phyloP scores from a whole-genome alignment of 1,140 invertebrate genomes.

The Gryllus bimaculatus region DNA sequence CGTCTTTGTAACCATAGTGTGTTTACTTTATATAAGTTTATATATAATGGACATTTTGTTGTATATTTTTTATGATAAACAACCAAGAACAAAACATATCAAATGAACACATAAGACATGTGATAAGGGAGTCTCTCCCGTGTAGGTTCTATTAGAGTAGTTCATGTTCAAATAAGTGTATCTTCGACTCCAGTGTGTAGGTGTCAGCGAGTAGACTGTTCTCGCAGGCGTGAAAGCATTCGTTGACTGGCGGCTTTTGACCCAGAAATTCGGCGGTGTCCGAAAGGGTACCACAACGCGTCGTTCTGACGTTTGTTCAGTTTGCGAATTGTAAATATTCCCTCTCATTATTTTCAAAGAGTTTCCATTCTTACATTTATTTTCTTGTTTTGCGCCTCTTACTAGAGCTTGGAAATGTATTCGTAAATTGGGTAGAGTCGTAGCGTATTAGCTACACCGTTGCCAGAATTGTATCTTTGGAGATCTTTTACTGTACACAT shows the following conservation, averaged over 20 bases:
- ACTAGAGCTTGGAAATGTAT: too few relatives aligned
- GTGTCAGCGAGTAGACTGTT: not conserved
- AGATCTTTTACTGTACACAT: too few relatives aligned
- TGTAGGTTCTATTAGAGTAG: not conserved
- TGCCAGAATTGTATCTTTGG: too few relatives aligned
- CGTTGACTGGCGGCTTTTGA: not conserved
- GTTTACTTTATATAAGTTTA: conserved; percentile 2
- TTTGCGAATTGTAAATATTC: too few relatives aligned
- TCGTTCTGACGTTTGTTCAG: too few relatives aligned
- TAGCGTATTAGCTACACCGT: too few relatives aligned
- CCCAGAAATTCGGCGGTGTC: too few relatives aligned
- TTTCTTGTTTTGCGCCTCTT: too few relatives aligned
- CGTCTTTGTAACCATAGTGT: not conserved
- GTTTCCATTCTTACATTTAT: too few relatives aligned
- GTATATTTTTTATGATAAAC: conserved; percentile 14
- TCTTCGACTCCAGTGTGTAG: not conserved
- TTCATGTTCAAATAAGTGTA: not conserved
- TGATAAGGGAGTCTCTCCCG: not conserved
- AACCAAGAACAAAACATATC: conserved; percentile 19
- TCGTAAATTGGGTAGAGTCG: too few relatives aligned
- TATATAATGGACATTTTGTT: not conserved
- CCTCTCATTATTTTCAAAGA: too few relatives aligned
- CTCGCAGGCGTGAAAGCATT: not conserved
- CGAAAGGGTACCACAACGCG: too few relatives aligned
- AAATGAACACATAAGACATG: conserved; percentile 11